Evolutionary conservation across 2,113 vertebrate genomes (phyloP), one percentile per base, ranked within the genome.

Genomic region (Gobio gobio): DNA sequence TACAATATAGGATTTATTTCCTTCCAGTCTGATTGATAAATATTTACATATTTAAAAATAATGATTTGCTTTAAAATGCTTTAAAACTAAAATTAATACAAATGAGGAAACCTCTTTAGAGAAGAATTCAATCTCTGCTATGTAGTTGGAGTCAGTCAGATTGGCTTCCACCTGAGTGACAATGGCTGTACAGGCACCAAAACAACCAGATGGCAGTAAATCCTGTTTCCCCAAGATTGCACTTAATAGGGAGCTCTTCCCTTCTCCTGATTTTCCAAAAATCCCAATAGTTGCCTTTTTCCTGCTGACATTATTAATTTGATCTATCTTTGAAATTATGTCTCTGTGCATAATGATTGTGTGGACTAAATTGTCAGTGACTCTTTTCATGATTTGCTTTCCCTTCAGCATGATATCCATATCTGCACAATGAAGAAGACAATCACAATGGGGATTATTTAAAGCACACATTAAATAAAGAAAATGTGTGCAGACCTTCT

Each of bases 101-200:
- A 56, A 77, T 12, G 0, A 24, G 1, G 26, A 24, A n/a, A 93
- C 93, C 91, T 90, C 76, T 89, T 77, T 74, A 45, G 87, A 66
- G 2, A 92, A 91, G 77, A 93, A 90, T 79, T 92, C 90, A 56
- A 93, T 92, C 6, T 91, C 87, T 81, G 91, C 91, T 73, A 70
- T 89, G 80, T 91, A 92, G 0, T 76, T 90, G 29, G 4, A 2
- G 59, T 45, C 72, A 1, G 3, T 3, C 10, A 0, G 79, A 70
- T 90, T 92, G 0, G 89, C 86, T 76, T 92, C 89, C 45, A 93
- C 88, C 64, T 91, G 87, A n/a, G 91, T 92, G 59, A 92, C 78
- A 85, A 91, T 90, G 61, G 92, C 78, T 45, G 92, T 94, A 63
- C 92, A 93, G 2, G 93, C 92, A 29, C 2, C 61, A n/a, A 86